Percentiles rank a stretch among this genome's conserved stretches.
These are phyloP conservation scores for Homarus gammarus DNA, from an alignment of 2,888 invertebrate genomes.

Conservation along the genomic window DNA sequence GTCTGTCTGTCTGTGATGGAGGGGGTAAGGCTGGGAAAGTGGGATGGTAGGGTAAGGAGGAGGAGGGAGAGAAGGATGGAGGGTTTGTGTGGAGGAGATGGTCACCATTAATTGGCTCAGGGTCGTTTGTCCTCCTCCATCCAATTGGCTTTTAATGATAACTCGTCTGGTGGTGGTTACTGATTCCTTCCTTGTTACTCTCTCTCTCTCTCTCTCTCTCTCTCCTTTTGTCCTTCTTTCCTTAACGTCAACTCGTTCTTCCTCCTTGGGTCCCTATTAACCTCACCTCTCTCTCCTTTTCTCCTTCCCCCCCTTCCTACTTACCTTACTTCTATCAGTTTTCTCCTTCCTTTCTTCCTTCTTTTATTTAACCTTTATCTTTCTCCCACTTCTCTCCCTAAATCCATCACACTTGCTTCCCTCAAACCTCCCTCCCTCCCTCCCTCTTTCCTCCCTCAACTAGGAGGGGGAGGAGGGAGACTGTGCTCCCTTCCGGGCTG, in stretches of 20 bases:
- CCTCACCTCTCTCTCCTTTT: background rate
- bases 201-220: background rate
- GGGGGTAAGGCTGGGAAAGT: too few species aligned
- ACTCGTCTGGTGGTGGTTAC: background rate
- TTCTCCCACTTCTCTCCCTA: too few species aligned
- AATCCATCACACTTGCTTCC: too few species aligned
- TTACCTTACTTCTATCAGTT: background rate
- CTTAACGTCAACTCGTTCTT: background rate
- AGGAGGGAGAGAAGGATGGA: too few species aligned
- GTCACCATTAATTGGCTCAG: background rate
- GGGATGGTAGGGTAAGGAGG: too few species aligned
- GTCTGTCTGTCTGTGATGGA: too few species aligned
- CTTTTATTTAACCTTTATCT: too few species aligned
- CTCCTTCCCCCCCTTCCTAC: background rate
- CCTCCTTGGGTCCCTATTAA: background rate
- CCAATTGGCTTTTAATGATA: background rate
- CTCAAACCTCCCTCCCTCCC: too few species aligned
- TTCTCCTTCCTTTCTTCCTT: background rate
- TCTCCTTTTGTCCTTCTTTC: background rate
- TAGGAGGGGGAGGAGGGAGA: background rate
- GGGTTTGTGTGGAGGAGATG: too few species aligned
- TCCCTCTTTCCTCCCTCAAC: background rate
- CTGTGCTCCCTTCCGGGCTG: too few species aligned
- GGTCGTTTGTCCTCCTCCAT: background rate
- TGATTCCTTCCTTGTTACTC: background rate